phyloP scores from a whole-genome alignment of 1,140 invertebrate genomes.

The fruit fly (Drosophila melanogaster) region DNA sequence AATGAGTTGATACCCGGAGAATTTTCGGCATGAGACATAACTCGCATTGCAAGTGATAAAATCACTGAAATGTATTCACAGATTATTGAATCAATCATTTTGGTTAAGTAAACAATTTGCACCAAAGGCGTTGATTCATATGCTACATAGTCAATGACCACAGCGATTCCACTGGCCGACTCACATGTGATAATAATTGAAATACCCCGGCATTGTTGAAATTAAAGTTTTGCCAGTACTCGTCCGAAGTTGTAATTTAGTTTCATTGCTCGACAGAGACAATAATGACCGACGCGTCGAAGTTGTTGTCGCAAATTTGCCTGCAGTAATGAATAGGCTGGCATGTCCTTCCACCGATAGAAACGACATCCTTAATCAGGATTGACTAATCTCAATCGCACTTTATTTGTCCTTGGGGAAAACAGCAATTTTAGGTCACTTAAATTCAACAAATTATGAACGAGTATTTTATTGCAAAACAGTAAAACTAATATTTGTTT shows the following conservation, averaged over 20 bases:
- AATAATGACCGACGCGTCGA: constrained; percentile 20
- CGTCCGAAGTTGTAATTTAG: constrained; percentile 37
- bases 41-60: constrained; percentile 38
- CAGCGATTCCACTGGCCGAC: constrained; percentile 8
- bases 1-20: constrained; percentile 18
- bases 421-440: not conserved
- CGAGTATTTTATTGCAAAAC: too few species aligned
- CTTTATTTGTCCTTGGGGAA: not conserved
- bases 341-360: constrained; percentile 9
- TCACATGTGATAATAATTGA: constrained; percentile 47
- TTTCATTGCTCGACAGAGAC: constrained; percentile 30
- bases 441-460: not conserved
- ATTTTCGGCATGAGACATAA: constrained; percentile 25
- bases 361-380: not conserved
- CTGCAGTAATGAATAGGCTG: not conserved
- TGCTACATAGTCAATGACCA: constrained; percentile 7
- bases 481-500: not conserved
- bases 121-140: constrained; percentile 48
- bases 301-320: constrained; percentile 21
- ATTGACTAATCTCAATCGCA: not conserved
- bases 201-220: constrained; percentile 50
- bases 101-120: constrained; percentile 46
- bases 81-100: constrained; percentile 63
- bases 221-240: constrained; percentile 42
- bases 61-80: constrained; percentile 20